Base-by-base conservation (phyloP, 2,113 vertebrate species). In the Planiliza haematocheilus region DNA sequence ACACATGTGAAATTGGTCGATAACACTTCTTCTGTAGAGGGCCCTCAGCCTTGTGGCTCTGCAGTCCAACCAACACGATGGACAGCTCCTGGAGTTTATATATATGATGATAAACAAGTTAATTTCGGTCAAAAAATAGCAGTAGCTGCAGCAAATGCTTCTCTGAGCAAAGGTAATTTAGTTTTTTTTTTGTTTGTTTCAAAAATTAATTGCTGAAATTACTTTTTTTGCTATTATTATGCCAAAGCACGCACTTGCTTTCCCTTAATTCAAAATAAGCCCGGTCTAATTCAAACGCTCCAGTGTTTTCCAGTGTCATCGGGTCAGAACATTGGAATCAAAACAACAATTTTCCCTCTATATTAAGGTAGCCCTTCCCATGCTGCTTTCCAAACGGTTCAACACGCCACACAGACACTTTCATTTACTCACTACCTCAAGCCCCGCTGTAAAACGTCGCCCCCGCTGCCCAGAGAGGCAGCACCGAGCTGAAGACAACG, bases 371-470 rank as follows among this genome's bases (percentile, higher is more conserved):
- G 37, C 12, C 10, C 8, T 46, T 36, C 17, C 5, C 18, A 43
- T 64, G 18, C 37, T 43, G 53, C 17, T 66, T 20, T 45, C 6
- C 13, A 49, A 52, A 50, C 55, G 30, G 30, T 45, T 64, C 16
- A 42, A 41, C 42, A 43, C 48, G 51, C 9, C 8, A 10, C 10
- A 18, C 10, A 63, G 10, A 74, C 42, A 82, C 39, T 21, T 69
- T 72, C 62, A 49, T 53, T 69, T n/a, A 21, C 76, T 20, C 50
- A 56, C 52, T 61, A 46, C 62, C 68, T 70, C 41, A 53, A 70
- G 57, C 50, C 51, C 42, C 41, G 55, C 14, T 45, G 66, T 84
- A 65, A 86, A 83, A 72, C 17, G 46, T 73, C 20, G 71, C 53
- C 53, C 37, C 62, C 57, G 50, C 68, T 77, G 77, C 73, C 70